Evolutionary conservation across 2,888 invertebrate species (phyloP), one percentile per base, ranked within the genome.

Genomic region (Eilema griseolum): DNA sequence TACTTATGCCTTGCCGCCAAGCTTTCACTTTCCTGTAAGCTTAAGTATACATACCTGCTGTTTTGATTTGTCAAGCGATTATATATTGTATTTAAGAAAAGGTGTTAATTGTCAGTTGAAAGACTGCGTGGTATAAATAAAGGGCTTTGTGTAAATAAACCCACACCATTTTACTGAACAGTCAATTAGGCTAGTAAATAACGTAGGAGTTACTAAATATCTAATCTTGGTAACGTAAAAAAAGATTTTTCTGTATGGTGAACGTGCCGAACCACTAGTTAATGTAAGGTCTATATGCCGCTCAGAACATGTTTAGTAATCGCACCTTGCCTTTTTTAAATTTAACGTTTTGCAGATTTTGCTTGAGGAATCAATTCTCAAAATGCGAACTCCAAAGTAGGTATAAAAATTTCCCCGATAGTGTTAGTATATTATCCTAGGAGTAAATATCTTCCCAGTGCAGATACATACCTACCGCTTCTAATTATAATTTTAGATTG

Each of bases 21-120:
- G 31, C 31, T n/a, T n/a, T n/a, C 14, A 31, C 31, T n/a, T n/a
- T 31, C 61, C 26, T 61, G 31, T 61, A 46, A 46, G 20, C 20
- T 46, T 20, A 20, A 20, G 20, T 46, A 3, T 20, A 37, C 33
- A 37, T 37, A 52, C 2, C 61, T 72, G 64, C 65, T 69, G 61
- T 74, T 70, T 79, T 74, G 73, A 77, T 72, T 69, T 66, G 64
- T 71, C 68, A 66, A 69, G 63, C 72, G 65, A 75, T 75, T 66
- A 70, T 74, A 73, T 59, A 71, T 72, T 69, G 66, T 78, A 73
- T 69, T 72, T 69, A 67, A 67, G 65, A 26, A 61, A 52, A 79
- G 66, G 82, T 73, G 82, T n/a, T 80, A 82, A 80, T 77, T 81
- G 71, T 61, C 67, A 68, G 80, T 82, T 79, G 69, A 73, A 78